Base-by-base conservation (phyloP, 2,113 vertebrate species). In the Megaleporinus macrocephalus region DNA sequence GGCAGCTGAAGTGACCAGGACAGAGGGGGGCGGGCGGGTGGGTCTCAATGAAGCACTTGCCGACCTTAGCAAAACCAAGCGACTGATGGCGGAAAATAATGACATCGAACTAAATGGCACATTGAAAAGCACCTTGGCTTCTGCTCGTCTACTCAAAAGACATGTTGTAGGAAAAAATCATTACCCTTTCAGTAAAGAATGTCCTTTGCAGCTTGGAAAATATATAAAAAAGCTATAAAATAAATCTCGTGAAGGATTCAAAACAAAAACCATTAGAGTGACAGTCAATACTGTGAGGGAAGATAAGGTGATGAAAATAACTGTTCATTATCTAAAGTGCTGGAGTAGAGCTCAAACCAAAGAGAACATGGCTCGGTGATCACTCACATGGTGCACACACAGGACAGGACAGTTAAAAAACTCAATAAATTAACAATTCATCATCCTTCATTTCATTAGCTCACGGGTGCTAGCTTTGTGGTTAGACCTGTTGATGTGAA, bases 161-260 rank as follows among this genome's bases (percentile, higher is more conserved):
- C 81, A 79, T 85, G 61, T 83, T 81, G 85, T 79, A 89, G 86
- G 82, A 81, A 90, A n/a, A 88, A 87, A 80, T 68, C 12, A 91
- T 94, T 94, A 94, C 93, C 94, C 93, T 94, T 92, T 94, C 87
- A 94, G 92, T 90, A 94, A 93, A 91, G 92, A 94, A 93, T 94
- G 93, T 94, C 94, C 92, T 94, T 94, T 95, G 94, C 93, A 91
- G 93, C 94, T 94, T 94, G 92, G 79, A 93, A 94, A 90, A 94
- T 92, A 93, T 84, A 95, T 90, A 87, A 90, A 85, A 55, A 91
- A 22, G 75, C 84, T 87, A 81, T 89, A 87, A 90, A 89, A 89
- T 57, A 93, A 91, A 87, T 75, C 49, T 86, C 76, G n/a, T n/a
- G n/a, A n/a, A 78, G 55, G 73, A 33, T 73, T 82, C 80, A 69